phyloP scores from a whole-genome alignment of 2,113 vertebrate species.

The Cyprinodon brontotheroides region DNA sequence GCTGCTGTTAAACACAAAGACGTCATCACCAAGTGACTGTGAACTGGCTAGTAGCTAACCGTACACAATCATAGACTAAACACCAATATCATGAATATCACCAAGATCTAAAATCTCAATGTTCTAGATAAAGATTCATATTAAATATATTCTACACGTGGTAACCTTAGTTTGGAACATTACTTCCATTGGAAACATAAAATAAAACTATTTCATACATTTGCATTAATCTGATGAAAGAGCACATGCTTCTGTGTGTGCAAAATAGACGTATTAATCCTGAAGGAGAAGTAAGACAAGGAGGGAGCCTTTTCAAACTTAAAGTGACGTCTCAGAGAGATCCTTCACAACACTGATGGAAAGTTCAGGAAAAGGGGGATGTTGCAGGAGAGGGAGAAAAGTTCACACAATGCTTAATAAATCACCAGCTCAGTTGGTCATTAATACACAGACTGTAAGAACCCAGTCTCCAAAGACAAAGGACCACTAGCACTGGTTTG shows the following conservation, averaged over 20 bases:
- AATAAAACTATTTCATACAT: constrained; percentile 85
- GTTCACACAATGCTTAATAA: constrained; percentile 40
- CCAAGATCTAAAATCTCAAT: constrained; percentile 91
- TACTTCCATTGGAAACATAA: constrained; percentile 93
- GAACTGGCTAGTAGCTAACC: constrained; percentile 89
- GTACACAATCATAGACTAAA: constrained; percentile 91
- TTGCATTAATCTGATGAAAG: constrained; percentile 86
- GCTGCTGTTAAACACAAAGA: constrained; percentile 83
- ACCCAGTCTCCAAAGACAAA: constrained; percentile 80
- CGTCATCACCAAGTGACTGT: constrained; percentile 85
- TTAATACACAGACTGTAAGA: constrained; percentile 80
- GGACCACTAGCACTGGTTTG: constrained; percentile 22
- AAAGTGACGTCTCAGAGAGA: constrained; percentile 73
- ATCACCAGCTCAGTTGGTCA: constrained; percentile 81
- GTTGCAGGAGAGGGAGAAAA: constrained; percentile 11
- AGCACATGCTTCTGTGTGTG: constrained; percentile 94
- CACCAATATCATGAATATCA: constrained; percentile 90
- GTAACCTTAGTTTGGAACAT: constrained; percentile 90
- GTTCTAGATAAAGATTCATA: constrained; percentile 93
- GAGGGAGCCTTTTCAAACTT: constrained; percentile 52
- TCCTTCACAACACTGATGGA: constrained; percentile 76
- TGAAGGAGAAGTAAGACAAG: constrained; percentile 60
- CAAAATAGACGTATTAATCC: constrained; percentile 87
- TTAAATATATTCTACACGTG: constrained; percentile 99
- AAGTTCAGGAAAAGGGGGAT: constrained; percentile 50